Conservation (phyloP, 2,113 vertebrate species). For the Heterotilapia buettikoferi region DNA sequence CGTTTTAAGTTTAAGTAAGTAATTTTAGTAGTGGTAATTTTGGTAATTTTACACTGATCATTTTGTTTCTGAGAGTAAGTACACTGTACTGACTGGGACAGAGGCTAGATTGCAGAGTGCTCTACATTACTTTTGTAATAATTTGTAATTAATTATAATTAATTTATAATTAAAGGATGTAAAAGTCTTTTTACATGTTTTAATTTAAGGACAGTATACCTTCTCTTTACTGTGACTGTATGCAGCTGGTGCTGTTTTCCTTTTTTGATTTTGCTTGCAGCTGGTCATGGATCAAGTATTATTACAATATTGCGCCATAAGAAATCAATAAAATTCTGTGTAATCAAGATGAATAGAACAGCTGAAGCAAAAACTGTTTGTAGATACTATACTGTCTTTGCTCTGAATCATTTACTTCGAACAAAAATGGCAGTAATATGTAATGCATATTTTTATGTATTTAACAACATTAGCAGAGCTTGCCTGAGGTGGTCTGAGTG, state of each 20-base stretch:
- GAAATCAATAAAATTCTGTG: background rate
- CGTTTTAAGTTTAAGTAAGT: fast-evolving
- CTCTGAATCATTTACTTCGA: background rate
- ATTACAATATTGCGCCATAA: background rate
- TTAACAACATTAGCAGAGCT: fast-evolving
- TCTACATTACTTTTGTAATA: background rate
- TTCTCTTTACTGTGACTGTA: background rate
- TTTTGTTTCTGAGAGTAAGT: background rate
- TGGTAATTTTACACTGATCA: background rate
- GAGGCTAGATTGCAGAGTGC: background rate
- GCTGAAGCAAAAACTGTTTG: background rate
- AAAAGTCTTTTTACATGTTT: fast-evolving
- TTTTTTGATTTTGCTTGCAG: background rate
- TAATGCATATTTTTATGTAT: background rate
- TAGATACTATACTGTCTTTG: background rate
- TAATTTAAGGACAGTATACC: background rate
- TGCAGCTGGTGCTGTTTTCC: background rate
- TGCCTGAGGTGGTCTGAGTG: background rate
- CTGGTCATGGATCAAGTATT: background rate
- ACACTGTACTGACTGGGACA: background rate
- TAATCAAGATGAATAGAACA: background rate
- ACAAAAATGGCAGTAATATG: background rate
- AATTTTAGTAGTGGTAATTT: background rate
- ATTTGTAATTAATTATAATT: background rate
- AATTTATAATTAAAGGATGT: background rate